Evolutionary conservation across 2,888 invertebrate species (phyloP).

Genomic region (Tyria jacobaeae): DNA sequence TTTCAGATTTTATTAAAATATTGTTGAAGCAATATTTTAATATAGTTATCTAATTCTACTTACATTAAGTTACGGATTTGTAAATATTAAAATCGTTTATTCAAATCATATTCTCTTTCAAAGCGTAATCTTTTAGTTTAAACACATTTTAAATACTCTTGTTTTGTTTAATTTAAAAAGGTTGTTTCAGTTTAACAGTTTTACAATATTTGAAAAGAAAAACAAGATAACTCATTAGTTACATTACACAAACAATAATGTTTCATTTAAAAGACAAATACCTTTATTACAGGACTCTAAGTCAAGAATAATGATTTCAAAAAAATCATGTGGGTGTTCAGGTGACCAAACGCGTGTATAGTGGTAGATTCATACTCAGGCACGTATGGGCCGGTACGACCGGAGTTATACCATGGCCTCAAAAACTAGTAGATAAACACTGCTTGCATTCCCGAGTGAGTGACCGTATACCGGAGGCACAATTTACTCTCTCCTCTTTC

Average conservation of each 20-base stretch:
- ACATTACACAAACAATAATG: neutral
- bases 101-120: neutral
- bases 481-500: no score
- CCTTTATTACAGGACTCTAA: no score
- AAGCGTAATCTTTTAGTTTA: neutral
- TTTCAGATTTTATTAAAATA: neutral
- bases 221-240: neutral
- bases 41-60: neutral
- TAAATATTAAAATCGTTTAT: neutral
- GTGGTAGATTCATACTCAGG: no score
- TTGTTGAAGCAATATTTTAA: neutral
- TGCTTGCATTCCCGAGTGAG: no score
- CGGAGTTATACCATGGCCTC: no score
- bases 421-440: no score
- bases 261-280: no score
- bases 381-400: no score
- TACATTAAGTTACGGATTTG: neutral
- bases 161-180: neutral
- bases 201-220: neutral
- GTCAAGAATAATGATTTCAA: no score
- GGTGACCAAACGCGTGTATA: no score
- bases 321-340: no score
- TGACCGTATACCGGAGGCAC: no score
- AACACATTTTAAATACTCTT: neutral
- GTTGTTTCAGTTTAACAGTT: neutral